Conservation (phyloP, 1,140 invertebrate species). For the Zaprionus ghesquierei region DNA sequence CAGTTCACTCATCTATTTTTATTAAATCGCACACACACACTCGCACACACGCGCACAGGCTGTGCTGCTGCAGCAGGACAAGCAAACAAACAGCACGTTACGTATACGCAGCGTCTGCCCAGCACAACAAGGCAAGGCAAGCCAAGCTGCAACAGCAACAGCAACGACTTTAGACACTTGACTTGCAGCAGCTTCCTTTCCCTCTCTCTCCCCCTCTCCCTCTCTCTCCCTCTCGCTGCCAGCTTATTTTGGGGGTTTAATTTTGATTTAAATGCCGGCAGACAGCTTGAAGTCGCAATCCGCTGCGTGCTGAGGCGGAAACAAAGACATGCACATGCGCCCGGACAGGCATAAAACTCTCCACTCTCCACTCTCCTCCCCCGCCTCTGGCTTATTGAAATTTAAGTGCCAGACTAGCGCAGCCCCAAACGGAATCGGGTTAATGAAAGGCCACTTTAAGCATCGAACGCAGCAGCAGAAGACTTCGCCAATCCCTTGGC, state of each 20-base stretch:
- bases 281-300: conserved; percentile 65
- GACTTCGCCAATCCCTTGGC: too few species aligned
- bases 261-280: conserved; percentile 76
- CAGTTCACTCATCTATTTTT: conserved; percentile 76
- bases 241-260: conserved; percentile 77
- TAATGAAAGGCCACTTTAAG: conserved; percentile 67
- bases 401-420: conserved; percentile 52
- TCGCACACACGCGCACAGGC: neutral
- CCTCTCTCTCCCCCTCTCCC: neutral
- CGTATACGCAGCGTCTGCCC: conserved; percentile 63
- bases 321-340: conserved; percentile 47
- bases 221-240: neutral
- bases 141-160: too few species aligned
- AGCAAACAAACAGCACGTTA: conserved; percentile 48
- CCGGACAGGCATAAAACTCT: conserved; percentile 51
- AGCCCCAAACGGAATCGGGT: conserved; percentile 37
- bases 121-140: neutral
- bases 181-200: conserved; percentile 45
- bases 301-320: conserved; percentile 65
- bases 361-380: neutral
- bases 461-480: neutral
- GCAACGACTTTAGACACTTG: conserved; percentile 67
- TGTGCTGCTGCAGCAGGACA: conserved; percentile 30
- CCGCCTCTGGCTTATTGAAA: conserved; percentile 47
- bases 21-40: conserved; percentile 56